These are phyloP conservation scores for Dichetophora obliterata DNA, from an alignment of 2,888 invertebrate species.

Conservation along the genomic window DNA sequence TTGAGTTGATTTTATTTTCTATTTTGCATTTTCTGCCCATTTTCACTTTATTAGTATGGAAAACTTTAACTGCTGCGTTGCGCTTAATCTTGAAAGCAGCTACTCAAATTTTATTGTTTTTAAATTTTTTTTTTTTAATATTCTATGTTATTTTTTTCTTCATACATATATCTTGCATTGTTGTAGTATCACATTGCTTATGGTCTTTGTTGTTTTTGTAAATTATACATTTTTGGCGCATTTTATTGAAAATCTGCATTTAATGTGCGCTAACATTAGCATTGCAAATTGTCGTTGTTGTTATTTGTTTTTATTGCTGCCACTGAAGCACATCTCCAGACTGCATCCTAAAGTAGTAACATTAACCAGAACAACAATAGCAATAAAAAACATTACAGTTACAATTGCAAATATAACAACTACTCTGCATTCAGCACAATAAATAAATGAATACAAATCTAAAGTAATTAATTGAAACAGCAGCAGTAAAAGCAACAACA, in stretches of 20 bases:
- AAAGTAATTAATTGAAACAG: no score
- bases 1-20: constrained; percentile 31
- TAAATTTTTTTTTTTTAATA: neutral
- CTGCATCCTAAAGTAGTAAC: neutral
- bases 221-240: constrained; percentile 16
- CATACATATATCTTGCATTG: neutral
- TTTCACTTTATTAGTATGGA: no score
- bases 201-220: neutral
- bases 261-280: constrained; percentile 24
- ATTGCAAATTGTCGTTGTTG: constrained; percentile 35
- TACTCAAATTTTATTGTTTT: neutral
- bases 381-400: no score
- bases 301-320: neutral
- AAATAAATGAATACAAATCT: neutral
- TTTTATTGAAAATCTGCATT: constrained; percentile 26
- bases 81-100: no score
- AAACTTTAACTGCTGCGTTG: no score
- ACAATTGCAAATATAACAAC: neutral
- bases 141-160: neutral
- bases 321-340: constrained; percentile 10
- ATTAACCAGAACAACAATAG: neutral
- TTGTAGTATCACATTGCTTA: neutral
- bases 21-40: constrained; percentile 32
- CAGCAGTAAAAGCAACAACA: no score
- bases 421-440: neutral